Base-by-base conservation (phyloP, 2,113 vertebrate species). In the Marcusenius ussheri region DNA sequence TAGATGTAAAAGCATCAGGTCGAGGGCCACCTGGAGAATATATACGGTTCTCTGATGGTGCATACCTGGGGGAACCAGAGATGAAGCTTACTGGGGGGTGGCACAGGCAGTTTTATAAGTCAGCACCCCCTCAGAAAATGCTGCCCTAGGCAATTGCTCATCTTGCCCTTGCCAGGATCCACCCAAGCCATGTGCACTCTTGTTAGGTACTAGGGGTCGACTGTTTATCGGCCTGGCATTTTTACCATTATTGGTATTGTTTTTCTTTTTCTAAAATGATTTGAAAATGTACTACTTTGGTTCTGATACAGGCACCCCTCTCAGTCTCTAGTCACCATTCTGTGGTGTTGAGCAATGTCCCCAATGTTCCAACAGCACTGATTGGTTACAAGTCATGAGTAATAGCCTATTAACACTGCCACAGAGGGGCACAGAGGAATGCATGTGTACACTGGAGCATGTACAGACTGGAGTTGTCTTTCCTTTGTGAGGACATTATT, bases 31-130 rank as follows among this genome's bases (percentile, higher is more conserved):
- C 13, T 51, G 50, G 3, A 1, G 50, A 51, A 51, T 51, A 51
- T 51, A 51, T 51, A 51, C 3, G 13, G 1, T 53, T 19, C 17
- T 53, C 15, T 5, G 51, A 53, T 53, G 51, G 4, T 53, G 4
- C 51, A 19, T 19, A 53, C 2, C 51, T 1, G 51, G 17, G 17
- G 51, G 17, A 19, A 0, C 1, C 0, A 0, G 15, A 5, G 51
- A 1, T 19, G 1, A 53, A 19, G 15, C 15, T 17, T 19, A 0
- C 15, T 5, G 4, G 51, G 51, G 51, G 15, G 51, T 15, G 49
- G 15, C 51, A 53, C 51, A 0, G 51, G 15, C 15, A 17, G 49
- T 50, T 49, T 49, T 10, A 49, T 49, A 49, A 49, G 10, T 50
- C 0, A 0, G 49, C 49, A 50, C 49, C 0, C 49, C 49, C 51